These are phyloP conservation scores for Trachelus iudaicus DNA, from an alignment of 2,888 invertebrate species.

Conservation along the genomic window DNA sequence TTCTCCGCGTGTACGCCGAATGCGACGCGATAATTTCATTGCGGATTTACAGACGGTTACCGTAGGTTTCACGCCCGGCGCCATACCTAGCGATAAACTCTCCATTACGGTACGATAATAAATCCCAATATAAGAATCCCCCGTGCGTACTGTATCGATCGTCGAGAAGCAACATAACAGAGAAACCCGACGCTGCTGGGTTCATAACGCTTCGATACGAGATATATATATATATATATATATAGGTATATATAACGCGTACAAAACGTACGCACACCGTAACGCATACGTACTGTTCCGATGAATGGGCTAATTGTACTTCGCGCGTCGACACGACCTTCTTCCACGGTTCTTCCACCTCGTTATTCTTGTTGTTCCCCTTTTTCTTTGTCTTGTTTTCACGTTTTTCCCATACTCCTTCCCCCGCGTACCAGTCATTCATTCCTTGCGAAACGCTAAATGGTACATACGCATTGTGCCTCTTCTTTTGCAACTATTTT, in stretches of 20 bases:
- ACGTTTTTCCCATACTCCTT: conserved; percentile 60
- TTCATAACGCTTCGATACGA: neutral
- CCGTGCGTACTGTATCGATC: neutral
- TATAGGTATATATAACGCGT: conserved; percentile 4
- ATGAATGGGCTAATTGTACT: conserved; percentile 60
- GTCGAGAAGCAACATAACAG: neutral
- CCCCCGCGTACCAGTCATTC: neutral
- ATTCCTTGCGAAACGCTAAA: neutral
- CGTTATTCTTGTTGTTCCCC: conserved; percentile 20
- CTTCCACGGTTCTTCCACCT: neutral
- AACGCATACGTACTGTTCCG: conserved; percentile 35
- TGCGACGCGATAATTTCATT: neutral
- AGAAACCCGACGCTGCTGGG: neutral
- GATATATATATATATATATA: neutral
- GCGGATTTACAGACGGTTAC: neutral
- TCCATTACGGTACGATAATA: neutral
- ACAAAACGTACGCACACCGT: conserved; percentile 13
- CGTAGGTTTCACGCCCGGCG: neutral
- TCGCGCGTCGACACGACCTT: neutral
- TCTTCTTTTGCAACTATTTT: neutral
- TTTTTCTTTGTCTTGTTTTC: conserved; percentile 68
- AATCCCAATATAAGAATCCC: neutral
- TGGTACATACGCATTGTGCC: neutral
- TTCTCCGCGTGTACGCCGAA: neutral
- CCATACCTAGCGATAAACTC: neutral